phyloP scores from a whole-genome alignment of 2,797 vertebrate genomes.

The Gila robusta region DNA sequence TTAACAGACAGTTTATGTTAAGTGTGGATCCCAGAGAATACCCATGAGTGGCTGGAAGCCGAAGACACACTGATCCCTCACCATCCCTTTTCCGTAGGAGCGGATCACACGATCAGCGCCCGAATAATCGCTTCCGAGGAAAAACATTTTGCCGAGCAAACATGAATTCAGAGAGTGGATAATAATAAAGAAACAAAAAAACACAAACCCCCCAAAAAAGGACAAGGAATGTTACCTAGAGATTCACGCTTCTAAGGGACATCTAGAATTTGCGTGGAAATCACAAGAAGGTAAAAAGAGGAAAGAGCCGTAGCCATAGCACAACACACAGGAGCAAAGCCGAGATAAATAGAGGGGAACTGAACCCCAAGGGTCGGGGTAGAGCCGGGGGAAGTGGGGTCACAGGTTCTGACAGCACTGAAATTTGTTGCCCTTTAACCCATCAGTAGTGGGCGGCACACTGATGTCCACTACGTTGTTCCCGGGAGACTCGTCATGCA shows the following conservation, averaged over 20 bases:
- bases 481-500: constrained; percentile 95
- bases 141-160: constrained; percentile 33
- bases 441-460: constrained; percentile 93
- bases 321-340: constrained; percentile 70
- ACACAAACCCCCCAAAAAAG: constrained; percentile 36
- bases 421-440: constrained; percentile 93
- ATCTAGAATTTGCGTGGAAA: constrained; percentile 62
- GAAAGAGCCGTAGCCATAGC: constrained; percentile 64
- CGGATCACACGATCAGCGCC: constrained; percentile 78
- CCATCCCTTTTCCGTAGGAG: constrained; percentile 68
- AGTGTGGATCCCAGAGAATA: constrained; percentile 49
- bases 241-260: constrained; percentile 62
- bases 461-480: constrained; percentile 97
- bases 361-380: constrained; percentile 48
- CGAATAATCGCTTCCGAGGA: constrained; percentile 48
- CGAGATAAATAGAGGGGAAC: constrained; percentile 63
- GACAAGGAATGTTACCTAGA: constrained; percentile 79
- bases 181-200: constrained; percentile 15
- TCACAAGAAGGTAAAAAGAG: constrained; percentile 53
- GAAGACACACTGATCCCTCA: constrained; percentile 75
- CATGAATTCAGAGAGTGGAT: constrained; percentile 47
- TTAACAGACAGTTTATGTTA: constrained; percentile 24
- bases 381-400: constrained; percentile 67
- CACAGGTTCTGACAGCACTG: constrained; percentile 99
- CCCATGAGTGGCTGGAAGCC: constrained; percentile 63